phyloP scores from a whole-genome alignment of 2,888 invertebrate species.

The Phalera bucephala region DNA sequence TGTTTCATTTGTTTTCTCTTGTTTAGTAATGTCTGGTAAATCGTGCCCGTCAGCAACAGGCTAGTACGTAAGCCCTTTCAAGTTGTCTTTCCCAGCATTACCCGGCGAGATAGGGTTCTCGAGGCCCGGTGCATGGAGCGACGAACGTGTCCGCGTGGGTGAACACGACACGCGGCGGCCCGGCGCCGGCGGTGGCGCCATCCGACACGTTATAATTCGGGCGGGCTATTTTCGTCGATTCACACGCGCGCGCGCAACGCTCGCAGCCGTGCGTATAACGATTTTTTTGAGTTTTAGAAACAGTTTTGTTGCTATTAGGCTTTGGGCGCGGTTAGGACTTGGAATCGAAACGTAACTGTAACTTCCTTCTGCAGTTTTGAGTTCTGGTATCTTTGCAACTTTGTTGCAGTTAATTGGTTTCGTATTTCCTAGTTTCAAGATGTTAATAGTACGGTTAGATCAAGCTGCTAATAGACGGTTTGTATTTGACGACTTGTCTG shows the following conservation, averaged over 20 bases:
- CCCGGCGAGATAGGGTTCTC: slow-evolving; percentile 22
- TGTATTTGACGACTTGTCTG: no score
- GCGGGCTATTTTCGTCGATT: slow-evolving; percentile 77
- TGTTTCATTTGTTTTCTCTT: not conserved
- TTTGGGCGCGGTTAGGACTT: slow-evolving; percentile 24
- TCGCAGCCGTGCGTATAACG: slow-evolving; percentile 54
- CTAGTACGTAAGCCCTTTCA: not conserved
- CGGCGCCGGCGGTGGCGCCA: slow-evolving; percentile 75
- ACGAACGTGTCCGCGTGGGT: slow-evolving; percentile 39
- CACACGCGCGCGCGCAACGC: slow-evolving; percentile 67
- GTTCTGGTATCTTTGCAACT: not conserved
- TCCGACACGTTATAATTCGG: slow-evolving; percentile 76
- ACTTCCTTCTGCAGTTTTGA: not conserved
- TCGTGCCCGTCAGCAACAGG: not conserved
- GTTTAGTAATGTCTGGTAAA: not conserved
- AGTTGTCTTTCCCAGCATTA: not conserved
- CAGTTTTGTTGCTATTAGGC: slow-evolving; percentile 28
- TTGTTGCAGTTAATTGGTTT: not conserved
- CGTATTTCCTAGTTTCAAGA: not conserved
- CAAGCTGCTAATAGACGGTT: no score
- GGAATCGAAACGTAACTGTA: slow-evolving; percentile 1
- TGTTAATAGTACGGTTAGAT: no score
- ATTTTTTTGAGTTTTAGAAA: slow-evolving; percentile 59
- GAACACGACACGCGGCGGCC: slow-evolving; percentile 51
- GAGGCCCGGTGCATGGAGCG: slow-evolving; percentile 15